These are phyloP conservation scores for Hirudinaria manillensis DNA, from an alignment of 2,888 invertebrate species.

Conservation along the genomic window DNA sequence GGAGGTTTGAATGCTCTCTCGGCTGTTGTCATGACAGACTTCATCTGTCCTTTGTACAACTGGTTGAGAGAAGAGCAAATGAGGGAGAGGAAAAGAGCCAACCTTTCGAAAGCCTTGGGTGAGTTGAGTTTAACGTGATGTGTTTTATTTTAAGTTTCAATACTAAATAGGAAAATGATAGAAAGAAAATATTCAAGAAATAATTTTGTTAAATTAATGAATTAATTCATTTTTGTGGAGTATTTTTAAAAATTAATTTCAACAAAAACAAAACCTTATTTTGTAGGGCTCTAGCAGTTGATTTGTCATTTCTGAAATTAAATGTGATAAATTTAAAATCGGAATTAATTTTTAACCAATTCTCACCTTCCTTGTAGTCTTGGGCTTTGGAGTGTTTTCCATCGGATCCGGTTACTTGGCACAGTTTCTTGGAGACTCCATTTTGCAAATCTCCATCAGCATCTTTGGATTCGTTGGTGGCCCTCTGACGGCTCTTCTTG, in stretches of 20 bases:
- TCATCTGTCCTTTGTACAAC: slow-evolving; percentile 62
- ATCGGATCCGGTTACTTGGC: slow-evolving; percentile 43
- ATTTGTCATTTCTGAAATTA: too few species aligned
- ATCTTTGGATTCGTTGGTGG: slow-evolving; percentile 51
- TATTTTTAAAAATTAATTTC: too few species aligned
- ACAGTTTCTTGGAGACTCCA: slow-evolving; percentile 41
- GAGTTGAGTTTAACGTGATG: neutral
- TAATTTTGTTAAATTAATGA: too few species aligned
- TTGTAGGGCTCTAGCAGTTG: too few species aligned
- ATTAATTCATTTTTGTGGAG: too few species aligned
- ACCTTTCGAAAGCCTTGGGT: too few species aligned
- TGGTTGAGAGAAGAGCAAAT: too few species aligned
- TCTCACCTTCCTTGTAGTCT: slow-evolving; percentile 37
- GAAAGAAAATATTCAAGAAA: neutral
- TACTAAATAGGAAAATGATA: too few species aligned
- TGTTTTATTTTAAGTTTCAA: neutral
- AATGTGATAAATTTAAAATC: too few species aligned
- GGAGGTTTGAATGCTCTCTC: slow-evolving; percentile 84
- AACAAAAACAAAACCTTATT: too few species aligned
- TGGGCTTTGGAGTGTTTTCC: slow-evolving; percentile 42
- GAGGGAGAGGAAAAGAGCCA: too few species aligned
- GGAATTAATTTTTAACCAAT: too few species aligned
- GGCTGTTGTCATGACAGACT: slow-evolving; percentile 80
- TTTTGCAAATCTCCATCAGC: slow-evolving; percentile 45
- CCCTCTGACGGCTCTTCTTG: slow-evolving; percentile 45